Evolutionary conservation across 2,888 invertebrate species (phyloP).

Genomic region (Cheilosia soror): DNA sequence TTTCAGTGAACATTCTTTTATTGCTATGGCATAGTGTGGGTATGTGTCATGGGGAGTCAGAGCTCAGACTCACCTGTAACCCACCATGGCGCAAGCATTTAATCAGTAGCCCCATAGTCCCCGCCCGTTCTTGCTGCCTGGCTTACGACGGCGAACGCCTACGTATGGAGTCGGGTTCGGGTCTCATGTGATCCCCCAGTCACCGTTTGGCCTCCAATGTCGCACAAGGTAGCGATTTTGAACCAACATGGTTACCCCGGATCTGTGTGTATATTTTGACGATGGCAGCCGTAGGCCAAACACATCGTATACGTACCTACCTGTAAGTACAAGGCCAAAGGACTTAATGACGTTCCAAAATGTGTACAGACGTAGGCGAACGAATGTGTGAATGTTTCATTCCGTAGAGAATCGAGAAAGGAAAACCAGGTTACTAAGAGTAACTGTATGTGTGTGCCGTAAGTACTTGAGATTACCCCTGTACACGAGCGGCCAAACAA

Average conservation of each 20-base stretch:
- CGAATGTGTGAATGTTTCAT: constrained; percentile 39
- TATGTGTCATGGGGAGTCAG: neutral
- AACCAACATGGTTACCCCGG: constrained; percentile 27
- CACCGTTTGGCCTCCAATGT: constrained; percentile 46
- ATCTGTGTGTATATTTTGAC: neutral
- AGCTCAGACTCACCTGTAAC: constrained; percentile 6
- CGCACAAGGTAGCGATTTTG: constrained; percentile 51
- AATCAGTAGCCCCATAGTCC: neutral
- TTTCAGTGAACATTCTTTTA: constrained; percentile 15
- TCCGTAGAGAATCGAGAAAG: constrained; percentile 23
- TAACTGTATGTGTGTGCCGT: constrained; percentile 11
- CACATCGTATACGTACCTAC: neutral
- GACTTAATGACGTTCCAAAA: constrained; percentile 57
- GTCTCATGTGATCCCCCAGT: constrained; percentile 26
- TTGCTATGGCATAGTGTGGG: neutral
- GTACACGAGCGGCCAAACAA: constrained; percentile 31
- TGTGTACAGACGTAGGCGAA: neutral
- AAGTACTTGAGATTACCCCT: constrained; percentile 62
- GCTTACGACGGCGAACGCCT: neutral
- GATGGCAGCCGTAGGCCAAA: constrained; percentile 22
- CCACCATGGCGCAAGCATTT: constrained; percentile 10
- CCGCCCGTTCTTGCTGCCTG: neutral
- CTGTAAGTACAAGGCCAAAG: constrained; percentile 61
- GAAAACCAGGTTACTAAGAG: neutral
- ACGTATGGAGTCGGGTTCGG: neutral